Percentiles rank a stretch among this genome's conserved stretches.
Evolutionary conservation across 2,888 invertebrate species (phyloP).

Genomic region (Eledona agricola): DNA sequence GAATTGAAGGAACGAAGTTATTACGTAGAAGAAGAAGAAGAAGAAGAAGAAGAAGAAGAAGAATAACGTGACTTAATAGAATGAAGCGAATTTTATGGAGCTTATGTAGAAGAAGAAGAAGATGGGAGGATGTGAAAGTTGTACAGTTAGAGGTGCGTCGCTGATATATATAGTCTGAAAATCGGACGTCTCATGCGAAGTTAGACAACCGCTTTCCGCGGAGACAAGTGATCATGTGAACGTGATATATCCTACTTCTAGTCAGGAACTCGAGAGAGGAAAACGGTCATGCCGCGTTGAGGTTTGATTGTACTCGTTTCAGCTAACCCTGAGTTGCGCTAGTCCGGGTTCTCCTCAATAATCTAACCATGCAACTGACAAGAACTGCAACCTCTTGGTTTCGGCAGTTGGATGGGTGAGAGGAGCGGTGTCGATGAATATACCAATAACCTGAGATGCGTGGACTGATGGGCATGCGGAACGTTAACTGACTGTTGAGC

Average conservation of each 20-base stretch:
- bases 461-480: constrained; percentile 61
- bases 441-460: constrained; percentile 56
- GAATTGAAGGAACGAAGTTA: too few species aligned
- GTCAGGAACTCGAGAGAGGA: constrained; percentile 63
- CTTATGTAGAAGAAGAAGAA: too few species aligned
- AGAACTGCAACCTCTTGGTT: constrained; percentile 2
- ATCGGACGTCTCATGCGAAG: constrained; percentile 29
- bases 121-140: too few species aligned
- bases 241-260: constrained; percentile 54
- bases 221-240: constrained; percentile 42
- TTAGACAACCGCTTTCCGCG: constrained; percentile 41
- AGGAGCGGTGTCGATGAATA: constrained; percentile 20
- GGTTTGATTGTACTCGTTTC: constrained; percentile 63
- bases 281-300: constrained; percentile 51
- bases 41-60: too few species aligned
- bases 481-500: constrained; percentile 62
- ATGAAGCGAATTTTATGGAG: too few species aligned
- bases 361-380: constrained; percentile 10
- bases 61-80: too few species aligned
- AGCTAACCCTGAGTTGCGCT: constrained; percentile 62
- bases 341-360: constrained; percentile 41
- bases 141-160: constrained; percentile 31
- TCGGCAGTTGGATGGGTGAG: constrained; percentile 7
- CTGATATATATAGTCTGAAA: constrained; percentile 35
- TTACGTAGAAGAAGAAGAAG: too few species aligned